Evolutionary conservation across 1,140 invertebrate genomes (phyloP), one percentile per base, ranked within the genome.

Genomic region (Neodiprion pinetum): DNA sequence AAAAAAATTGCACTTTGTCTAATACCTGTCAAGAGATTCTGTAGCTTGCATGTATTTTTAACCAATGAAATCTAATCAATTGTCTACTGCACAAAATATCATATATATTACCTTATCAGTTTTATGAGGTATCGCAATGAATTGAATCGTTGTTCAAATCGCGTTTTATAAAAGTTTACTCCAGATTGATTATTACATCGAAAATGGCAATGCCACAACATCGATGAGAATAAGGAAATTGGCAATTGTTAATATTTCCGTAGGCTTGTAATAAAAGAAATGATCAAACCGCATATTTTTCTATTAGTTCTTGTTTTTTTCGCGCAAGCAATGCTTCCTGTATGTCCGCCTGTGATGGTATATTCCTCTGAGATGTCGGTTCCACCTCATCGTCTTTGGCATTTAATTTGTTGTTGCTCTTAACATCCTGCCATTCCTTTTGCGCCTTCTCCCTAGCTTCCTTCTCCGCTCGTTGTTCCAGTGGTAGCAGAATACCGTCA

Each of bases 401-500:
- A 28, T 89, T 83, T 7, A 81, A 75, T 71, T 85, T 82, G 65
- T 91, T 85, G 72, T 92, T 90, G 86, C 93, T 93, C 81, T 92
- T 17, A 61, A 17, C 93, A 14, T 87, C 84, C 75, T 90, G 90
- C 94, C 94, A 95, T 76, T 93, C 91, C 14, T 90, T 86, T 7
- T 94, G 88, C 3, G 91, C 89, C 75, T 88, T 90, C 76, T 91
- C 89, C 74, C 93, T 86, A 86, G 91, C 90, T 79, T 91, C 88
- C 83, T 93, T 93, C 90, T 98, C 96, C 50, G 92, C 92, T 81
- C 93, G 92, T 74, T 92, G 88, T 89, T 99, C 98, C 2, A 98
- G 83, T 0, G 97, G 97, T 75, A 97, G 89, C 17, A 99, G 89
- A 67, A 99, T 92, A 0, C 98, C 98, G 89, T 99, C 98, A 83